A percentile compares a stretch with the other conserved stretches of the same genome.
These are phyloP conservation scores for Myrmecobius fasciatus DNA, from an alignment of 2,113 vertebrate species.

Conservation along the genomic window DNA sequence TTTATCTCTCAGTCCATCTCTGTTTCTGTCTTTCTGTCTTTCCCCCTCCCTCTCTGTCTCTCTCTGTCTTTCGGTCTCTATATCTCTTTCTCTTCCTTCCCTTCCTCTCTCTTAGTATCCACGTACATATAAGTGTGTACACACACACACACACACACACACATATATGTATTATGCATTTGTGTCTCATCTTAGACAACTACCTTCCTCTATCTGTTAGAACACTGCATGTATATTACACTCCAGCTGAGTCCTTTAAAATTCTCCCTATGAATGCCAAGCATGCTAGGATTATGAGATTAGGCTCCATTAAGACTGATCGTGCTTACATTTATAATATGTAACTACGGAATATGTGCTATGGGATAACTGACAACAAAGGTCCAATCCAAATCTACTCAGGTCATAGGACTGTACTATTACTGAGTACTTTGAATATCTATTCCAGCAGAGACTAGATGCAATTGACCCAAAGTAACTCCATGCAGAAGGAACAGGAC, in stretches of 20 bases:
- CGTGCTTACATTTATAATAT: rapidly evolving
- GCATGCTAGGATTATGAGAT: rapidly evolving
- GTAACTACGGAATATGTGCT: not conserved
- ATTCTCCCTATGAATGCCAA: not conserved
- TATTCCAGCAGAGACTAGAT: not conserved
- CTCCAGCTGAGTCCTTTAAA: not conserved
- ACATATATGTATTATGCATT: too few relatives aligned
- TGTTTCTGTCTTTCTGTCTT: too few relatives aligned
- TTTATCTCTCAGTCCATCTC: too few relatives aligned
- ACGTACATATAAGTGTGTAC: too few relatives aligned
- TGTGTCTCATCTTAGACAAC: not conserved
- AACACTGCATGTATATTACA: rapidly evolving
- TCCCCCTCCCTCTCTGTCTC: too few relatives aligned
- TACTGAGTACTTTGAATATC: not conserved
- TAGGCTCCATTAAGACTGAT: not conserved
- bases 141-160: too few relatives aligned
- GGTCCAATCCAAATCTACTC: not conserved
- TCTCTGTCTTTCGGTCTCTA: too few relatives aligned
- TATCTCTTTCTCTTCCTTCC: too few relatives aligned
- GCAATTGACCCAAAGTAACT: not conserved
- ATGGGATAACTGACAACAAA: rapidly evolving
- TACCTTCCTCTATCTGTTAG: not conserved
- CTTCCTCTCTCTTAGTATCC: not conserved
- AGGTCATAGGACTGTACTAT: not conserved
- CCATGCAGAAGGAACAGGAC: not conserved